Conservation (phyloP, 1,140 invertebrate genomes). For the Trachelipus rathkii region DNA sequence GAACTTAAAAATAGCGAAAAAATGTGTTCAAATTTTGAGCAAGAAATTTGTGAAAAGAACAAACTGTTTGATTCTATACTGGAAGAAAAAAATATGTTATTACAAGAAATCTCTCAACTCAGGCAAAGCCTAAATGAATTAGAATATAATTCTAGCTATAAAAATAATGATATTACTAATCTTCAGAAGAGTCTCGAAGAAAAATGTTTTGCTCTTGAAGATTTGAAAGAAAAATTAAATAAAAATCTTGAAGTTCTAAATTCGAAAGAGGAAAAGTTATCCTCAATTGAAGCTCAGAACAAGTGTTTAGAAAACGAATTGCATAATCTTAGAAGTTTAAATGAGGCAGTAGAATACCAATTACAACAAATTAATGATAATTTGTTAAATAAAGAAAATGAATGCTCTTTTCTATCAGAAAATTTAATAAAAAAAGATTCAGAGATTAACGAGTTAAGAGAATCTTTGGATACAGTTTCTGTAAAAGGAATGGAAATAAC, state of each 20-base stretch:
- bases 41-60: constrained; percentile 40
- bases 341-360: not conserved
- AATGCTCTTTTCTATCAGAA: not conserved
- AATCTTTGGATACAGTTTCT: not conserved
- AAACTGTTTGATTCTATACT: constrained; percentile 21
- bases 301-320: not conserved
- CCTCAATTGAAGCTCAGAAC: not conserved
- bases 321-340: not conserved
- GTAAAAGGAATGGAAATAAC: not conserved
- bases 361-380: not conserved
- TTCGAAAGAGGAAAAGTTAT: not conserved
- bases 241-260: not conserved
- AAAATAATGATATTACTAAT: not conserved
- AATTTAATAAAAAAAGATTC: not conserved
- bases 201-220: not conserved
- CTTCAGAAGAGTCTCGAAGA: not conserved
- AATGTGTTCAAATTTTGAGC: constrained; percentile 37
- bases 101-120: not conserved
- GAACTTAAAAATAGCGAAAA: constrained; percentile 38
- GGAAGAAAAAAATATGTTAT: constrained; percentile 8
- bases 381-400: not conserved
- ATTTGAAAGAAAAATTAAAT: not conserved
- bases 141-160: not conserved
- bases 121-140: not conserved
- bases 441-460: not conserved